Conservation (phyloP, 1,140 invertebrate genomes). For the Gonatopus flavifemur region DNA sequence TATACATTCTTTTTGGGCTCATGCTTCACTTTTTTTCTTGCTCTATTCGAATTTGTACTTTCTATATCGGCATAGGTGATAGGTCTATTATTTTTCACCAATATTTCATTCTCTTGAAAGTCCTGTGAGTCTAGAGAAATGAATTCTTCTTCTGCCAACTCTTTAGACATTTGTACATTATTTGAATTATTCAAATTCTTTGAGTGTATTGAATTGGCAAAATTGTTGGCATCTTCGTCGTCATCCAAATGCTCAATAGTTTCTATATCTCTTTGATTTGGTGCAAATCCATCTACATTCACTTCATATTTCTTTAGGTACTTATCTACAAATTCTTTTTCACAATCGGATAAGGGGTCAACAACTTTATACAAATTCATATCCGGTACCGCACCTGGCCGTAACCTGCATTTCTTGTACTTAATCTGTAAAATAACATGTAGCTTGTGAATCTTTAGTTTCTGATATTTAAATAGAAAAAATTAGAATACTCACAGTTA, state of each 20-base stretch:
- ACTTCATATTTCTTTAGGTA: too few relatives aligned
- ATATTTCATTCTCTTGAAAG: conserved; percentile 7
- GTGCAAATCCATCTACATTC: too few relatives aligned
- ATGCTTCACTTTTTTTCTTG: too few relatives aligned
- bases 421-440: conserved; percentile 44
- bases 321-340: too few relatives aligned
- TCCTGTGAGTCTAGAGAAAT: conserved; percentile 19
- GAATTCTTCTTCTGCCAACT: conserved; percentile 8
- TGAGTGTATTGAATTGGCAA: conserved; percentile 13
- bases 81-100: too few relatives aligned
- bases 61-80: too few relatives aligned
- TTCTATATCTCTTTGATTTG: too few relatives aligned
- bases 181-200: conserved; percentile 13
- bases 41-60: too few relatives aligned
- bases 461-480: neutral
- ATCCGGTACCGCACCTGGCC: conserved; percentile 44
- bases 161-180: neutral
- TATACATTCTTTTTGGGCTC: too few relatives aligned
- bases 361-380: too few relatives aligned
- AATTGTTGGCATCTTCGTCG: conserved; percentile 2
- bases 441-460: conserved; percentile 1
- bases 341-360: too few relatives aligned
- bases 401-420: conserved; percentile 52
- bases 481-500: conserved; percentile 39
- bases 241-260: conserved; percentile 11